Evolutionary conservation across 1,140 invertebrate species (phyloP), one percentile per base, ranked within the genome.

Genomic region (Phthorimaea operculella): DNA sequence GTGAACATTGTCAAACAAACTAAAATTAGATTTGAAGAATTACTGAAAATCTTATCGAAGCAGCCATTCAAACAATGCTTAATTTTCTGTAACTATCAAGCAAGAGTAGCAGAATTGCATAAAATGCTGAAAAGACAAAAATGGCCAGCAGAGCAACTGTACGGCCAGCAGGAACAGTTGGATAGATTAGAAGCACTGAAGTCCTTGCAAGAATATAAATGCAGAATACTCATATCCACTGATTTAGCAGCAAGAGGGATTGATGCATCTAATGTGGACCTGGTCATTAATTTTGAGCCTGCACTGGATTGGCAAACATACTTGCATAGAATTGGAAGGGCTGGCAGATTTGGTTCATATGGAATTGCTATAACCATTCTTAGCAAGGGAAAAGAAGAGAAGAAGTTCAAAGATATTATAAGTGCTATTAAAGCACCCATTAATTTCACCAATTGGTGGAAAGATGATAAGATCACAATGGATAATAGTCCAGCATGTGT

Each of bases 291-390:
- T 84, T 88, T 98, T 68, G 97, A 99, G 77, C 75, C 93, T 42
- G 96, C 98, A 1, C 70, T 65, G 51, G 92, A 96, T 73, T 87
- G 89, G 65, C 91, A 94, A 54, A 98, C 95, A 2, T 99, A 99
- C 88, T 88, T 99, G 57, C 98, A 99, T 86, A 89, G 98, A 75
- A 96, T 98, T 72, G 98, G 98, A 6, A 89, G 97, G 68, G 96
- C 96, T 52, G 98, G 97, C 1, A 87, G 98, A 64, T 99, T 92
- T 87, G 94, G 94, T 1, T 91, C 92, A 14, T 87, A 89, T 70
- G 94, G 93, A 54, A 87, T 90, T 50, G 89, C 92, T 17, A 89
- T 95, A 18, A 92, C 88, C 61, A 87, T 94, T 52, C 68, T 91
- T 15, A 83, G 88, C 45, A 78, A 89, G 58, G 87, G 87, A 16